A percentile compares a stretch with the other conserved stretches of the same genome.
Evolutionary conservation across 2,888 invertebrate species (phyloP).

Genomic region (Polietes domitor): DNA sequence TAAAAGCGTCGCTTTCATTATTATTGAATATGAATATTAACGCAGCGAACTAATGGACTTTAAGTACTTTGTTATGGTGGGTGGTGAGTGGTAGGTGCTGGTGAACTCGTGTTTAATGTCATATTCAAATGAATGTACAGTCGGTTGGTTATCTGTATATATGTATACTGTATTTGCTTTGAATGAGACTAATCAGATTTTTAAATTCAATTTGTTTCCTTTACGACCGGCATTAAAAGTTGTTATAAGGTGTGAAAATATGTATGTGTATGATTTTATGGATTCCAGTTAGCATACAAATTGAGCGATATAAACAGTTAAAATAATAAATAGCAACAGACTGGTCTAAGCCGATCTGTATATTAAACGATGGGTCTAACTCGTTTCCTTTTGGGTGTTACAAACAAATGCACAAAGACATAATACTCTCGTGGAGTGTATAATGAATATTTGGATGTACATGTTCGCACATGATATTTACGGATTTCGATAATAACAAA

Average conservation of each 20-base stretch:
- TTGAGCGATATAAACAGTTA: conserved; percentile 1
- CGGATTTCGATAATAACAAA: too few relatives aligned
- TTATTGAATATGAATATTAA: conserved; percentile 52
- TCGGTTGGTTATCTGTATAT: too few relatives aligned
- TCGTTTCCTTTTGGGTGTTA: too few relatives aligned
- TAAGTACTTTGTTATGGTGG: neutral
- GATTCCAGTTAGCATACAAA: neutral
- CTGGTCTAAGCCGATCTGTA: too few relatives aligned
- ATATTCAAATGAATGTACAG: conserved; percentile 2
- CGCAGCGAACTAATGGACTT: conserved; percentile 13
- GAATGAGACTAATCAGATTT: conserved; percentile 7
- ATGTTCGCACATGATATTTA: too few relatives aligned
- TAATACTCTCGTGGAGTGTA: too few relatives aligned
- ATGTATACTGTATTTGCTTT: conserved; percentile 17
- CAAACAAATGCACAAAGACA: too few relatives aligned
- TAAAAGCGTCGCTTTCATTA: conserved; percentile 44
- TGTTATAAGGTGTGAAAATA: conserved; percentile 40
- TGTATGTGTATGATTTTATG: neutral
- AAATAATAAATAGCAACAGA: conserved; percentile 15
- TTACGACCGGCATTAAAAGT: neutral
- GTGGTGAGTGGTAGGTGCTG: too few relatives aligned
- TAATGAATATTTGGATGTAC: too few relatives aligned
- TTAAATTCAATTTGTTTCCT: conserved; percentile 5
- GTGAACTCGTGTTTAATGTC: neutral
- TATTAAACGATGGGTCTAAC: too few relatives aligned